These are phyloP conservation scores for Clarias fuscus DNA, from an alignment of 2,797 vertebrate species.

Conservation along the genomic window DNA sequence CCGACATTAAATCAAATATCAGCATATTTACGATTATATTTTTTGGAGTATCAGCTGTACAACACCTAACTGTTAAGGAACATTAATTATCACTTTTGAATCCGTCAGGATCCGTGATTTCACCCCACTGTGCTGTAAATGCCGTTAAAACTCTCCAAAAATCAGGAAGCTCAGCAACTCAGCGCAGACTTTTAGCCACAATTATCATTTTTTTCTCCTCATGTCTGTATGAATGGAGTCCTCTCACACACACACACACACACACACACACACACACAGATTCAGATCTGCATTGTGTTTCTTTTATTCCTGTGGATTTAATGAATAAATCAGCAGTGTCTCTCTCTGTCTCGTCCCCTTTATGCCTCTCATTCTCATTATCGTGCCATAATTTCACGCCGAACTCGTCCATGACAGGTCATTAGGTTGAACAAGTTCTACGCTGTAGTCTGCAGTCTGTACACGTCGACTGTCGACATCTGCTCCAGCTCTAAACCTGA, in stretches of 20 bases:
- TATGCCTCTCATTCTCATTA: constrained; percentile 5
- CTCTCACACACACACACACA: background rate
- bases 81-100: background rate
- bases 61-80: background rate
- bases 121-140: too few species aligned
- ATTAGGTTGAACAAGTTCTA: constrained; percentile 13
- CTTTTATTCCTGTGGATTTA: background rate
- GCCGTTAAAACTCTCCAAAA: background rate
- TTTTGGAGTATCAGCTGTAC: background rate
- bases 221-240: background rate
- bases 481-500: constrained; percentile 6
- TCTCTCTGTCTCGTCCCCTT: background rate
- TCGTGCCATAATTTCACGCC: background rate
- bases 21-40: background rate
- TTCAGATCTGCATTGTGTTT: background rate
- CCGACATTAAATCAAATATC: background rate
- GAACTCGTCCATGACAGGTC: constrained; percentile 15
- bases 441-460: constrained; percentile 13
- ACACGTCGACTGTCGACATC: constrained; percentile 4
- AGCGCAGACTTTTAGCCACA: background rate
- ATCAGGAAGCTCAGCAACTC: background rate
- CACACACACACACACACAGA: too few species aligned
- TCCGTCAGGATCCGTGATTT: background rate
- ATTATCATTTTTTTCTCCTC: background rate
- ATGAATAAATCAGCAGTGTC: background rate